These are phyloP conservation scores for Numenius phaeopus DNA, from an alignment of 2,797 vertebrate species.

Conservation along the genomic window DNA sequence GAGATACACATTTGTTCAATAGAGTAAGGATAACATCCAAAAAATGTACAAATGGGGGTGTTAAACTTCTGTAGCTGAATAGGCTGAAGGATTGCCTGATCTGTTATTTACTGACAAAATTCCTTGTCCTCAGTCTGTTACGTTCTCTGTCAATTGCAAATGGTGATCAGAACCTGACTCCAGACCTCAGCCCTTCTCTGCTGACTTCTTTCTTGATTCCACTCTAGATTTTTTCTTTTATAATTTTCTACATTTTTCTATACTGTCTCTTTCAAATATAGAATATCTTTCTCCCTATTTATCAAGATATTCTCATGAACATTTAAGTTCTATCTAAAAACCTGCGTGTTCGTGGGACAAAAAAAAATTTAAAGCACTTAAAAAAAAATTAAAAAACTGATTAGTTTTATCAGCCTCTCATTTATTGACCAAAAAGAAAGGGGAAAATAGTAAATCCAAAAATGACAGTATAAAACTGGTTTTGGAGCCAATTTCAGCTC, in stretches of 20 bases:
- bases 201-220: neutral
- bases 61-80: neutral
- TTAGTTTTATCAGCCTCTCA: neutral
- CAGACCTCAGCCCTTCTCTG: neutral
- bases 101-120: neutral
- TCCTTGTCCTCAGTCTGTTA: neutral
- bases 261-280: neutral
- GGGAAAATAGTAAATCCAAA: neutral
- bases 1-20: fast-evolving
- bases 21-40: neutral
- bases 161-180: neutral
- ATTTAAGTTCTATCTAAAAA: neutral
- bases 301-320: fast-evolving
- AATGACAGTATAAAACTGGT: neutral
- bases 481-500: neutral
- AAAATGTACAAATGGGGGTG: neutral
- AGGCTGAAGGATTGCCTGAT: neutral
- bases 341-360: neutral
- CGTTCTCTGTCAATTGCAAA: neutral
- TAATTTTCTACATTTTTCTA: neutral
- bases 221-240: neutral
- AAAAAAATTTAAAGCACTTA: neutral
- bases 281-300: neutral
- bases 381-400: fast-evolving
- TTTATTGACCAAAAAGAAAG: neutral